phyloP scores from a whole-genome alignment of 2,113 vertebrate species.

The Odobenus rosmarus region DNA sequence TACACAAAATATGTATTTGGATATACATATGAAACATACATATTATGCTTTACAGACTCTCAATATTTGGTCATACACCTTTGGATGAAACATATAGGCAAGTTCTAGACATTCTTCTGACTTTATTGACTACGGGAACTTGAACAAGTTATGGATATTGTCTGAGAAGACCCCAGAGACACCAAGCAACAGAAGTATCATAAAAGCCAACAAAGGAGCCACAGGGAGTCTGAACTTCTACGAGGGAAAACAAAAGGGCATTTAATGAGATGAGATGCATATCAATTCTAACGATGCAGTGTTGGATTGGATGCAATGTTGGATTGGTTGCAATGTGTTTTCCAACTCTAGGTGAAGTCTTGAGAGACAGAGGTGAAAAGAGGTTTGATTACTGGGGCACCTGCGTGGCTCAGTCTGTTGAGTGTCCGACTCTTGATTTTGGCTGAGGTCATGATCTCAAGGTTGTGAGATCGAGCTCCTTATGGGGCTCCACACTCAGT shows the following conservation, averaged over 20 bases:
- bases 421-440: background rate
- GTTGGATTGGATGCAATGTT: accelerated
- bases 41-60: background rate
- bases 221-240: background rate
- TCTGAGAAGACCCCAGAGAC: background rate
- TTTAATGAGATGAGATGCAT: background rate
- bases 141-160: background rate
- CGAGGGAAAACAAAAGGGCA: background rate
- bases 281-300: accelerated
- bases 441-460: background rate
- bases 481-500: too few species aligned
- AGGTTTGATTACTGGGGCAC: background rate
- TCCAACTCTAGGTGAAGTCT: too few species aligned
- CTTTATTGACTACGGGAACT: background rate
- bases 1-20: background rate
- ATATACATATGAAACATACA: background rate
- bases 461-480: background rate
- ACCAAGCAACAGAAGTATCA: background rate
- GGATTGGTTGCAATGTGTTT: background rate
- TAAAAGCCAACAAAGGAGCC: background rate
- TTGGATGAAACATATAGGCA: background rate
- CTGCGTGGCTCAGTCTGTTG: background rate
- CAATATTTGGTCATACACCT: background rate
- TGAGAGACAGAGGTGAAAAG: background rate
- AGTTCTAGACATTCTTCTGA: background rate